Evolutionary conservation across 2,797 vertebrate species (phyloP), one percentile per base, ranked within the genome.

Genomic region (Urophycis tenuis): DNA sequence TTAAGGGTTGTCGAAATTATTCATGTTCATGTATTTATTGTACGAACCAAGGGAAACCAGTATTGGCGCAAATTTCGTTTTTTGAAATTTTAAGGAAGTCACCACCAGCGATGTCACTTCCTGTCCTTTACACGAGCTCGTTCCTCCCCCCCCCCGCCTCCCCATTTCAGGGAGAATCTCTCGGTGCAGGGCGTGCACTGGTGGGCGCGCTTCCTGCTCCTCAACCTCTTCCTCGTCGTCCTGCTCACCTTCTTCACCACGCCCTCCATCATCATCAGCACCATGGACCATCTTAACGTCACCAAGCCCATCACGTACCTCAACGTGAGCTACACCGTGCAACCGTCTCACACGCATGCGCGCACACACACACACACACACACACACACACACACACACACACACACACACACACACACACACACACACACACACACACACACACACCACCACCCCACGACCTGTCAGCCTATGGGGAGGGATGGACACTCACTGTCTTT

Each of bases 171-270:
- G 97, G 94, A 94, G 74, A 96, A 98, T 85, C 93, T 99, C 19
- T 96, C 96, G 0, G 81, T 96, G 80, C 88, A 35, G 71, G 95
- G 96, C 3, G 73, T 92, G 39, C 79, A 31, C 29, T 99, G 98
- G 97, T 95, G 93, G 93, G 35, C 92, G 2, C 94, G 95, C 73
- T 95, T 91, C 78, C 31, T 95, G 73, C 81, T 89, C 73, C 90
- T 99, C 84, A 99, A 99, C 91, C 75, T 94, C 29, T 75, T 89
- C 0, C 93, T 99, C 77, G 95, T 95, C 80, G 3, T 97, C 84
- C 91, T 95, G 77, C 93, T 99, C 29, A 96, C 97, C 87, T 98
- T 99, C 89, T 93, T 99, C 87, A 99, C 97, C 0, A 99, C 97
- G 2, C 98, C 98, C 71, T 92, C 95, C 74, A 97, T 99, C 88